phyloP scores from a whole-genome alignment of 2,888 invertebrate genomes.

The Mantis religiosa region DNA sequence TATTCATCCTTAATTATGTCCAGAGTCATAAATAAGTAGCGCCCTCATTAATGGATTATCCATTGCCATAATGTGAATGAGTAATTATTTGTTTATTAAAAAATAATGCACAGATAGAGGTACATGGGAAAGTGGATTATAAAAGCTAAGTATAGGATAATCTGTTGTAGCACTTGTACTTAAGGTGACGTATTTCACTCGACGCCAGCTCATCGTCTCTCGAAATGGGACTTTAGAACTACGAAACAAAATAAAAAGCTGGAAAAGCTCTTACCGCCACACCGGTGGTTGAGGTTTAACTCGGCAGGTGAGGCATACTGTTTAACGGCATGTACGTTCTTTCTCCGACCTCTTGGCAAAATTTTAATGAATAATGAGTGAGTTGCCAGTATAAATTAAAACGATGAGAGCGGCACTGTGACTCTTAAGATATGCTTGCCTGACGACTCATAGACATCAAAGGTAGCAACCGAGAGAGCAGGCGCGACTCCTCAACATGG shows the following conservation, averaged over 20 bases:
- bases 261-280: neutral
- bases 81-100: too few relatives aligned
- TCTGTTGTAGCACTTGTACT: too few relatives aligned
- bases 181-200: neutral
- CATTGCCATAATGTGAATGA: too few relatives aligned
- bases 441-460: neutral
- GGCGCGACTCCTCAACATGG: neutral
- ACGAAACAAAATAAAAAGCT: neutral
- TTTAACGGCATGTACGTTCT: neutral
- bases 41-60: too few relatives aligned
- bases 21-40: too few relatives aligned
- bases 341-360: neutral
- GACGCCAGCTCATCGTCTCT: neutral
- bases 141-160: too few relatives aligned
- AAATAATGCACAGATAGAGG: too few relatives aligned
- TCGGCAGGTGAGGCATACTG: neutral
- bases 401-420: neutral
- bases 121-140: too few relatives aligned
- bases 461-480: neutral
- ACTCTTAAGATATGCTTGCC: neutral
- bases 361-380: neutral
- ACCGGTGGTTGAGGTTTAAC: neutral
- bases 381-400: constrained; percentile 4
- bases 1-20: too few relatives aligned
- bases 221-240: neutral